phyloP scores from a whole-genome alignment of 1,140 invertebrate species.

The Drosophila guanche region DNA sequence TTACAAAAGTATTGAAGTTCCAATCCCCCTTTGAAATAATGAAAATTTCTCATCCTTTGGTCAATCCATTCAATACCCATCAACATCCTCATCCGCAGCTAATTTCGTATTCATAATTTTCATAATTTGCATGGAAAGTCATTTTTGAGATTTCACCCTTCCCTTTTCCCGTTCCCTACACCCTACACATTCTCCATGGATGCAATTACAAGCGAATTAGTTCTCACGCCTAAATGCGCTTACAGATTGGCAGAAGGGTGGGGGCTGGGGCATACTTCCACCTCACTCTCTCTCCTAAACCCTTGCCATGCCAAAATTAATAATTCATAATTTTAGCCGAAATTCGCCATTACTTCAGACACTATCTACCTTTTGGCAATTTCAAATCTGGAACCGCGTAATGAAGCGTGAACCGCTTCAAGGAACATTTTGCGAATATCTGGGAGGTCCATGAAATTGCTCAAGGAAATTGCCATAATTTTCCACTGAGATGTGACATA shows the following conservation, averaged over 20 bases:
- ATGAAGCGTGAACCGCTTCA: slow-evolving; percentile 64
- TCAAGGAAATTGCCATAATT: slow-evolving; percentile 40
- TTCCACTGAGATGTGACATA: slow-evolving; percentile 66
- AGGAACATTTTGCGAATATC: slow-evolving; percentile 58
- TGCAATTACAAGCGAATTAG: slow-evolving; percentile 71
- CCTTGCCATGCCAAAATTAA: slow-evolving; percentile 55
- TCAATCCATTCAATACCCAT: slow-evolving; percentile 39
- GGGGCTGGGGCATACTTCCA: slow-evolving; percentile 1
- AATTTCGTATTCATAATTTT: slow-evolving; percentile 73
- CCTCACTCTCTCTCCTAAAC: slow-evolving; percentile 18
- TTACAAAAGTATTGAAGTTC: slow-evolving; percentile 7
- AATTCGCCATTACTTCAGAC: slow-evolving; percentile 17
- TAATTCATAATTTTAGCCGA: slow-evolving; percentile 71
- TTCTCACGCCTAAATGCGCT: slow-evolving; percentile 73
- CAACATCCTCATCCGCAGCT: slow-evolving; percentile 19
- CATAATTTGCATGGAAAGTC: slow-evolving; percentile 64
- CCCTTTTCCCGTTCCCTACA: background rate
- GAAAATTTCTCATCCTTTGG: slow-evolving; percentile 1
- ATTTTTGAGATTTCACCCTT: slow-evolving; percentile 30
- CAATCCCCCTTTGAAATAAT: no score
- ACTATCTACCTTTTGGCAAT: slow-evolving; percentile 43
- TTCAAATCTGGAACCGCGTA: slow-evolving; percentile 33
- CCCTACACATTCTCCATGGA: slow-evolving; percentile 20
- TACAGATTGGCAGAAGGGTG: slow-evolving; percentile 39
- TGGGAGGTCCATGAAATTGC: slow-evolving; percentile 68